These are phyloP conservation scores for Cheilosia impressa DNA, from an alignment of 2,888 invertebrate species.

Conservation along the genomic window DNA sequence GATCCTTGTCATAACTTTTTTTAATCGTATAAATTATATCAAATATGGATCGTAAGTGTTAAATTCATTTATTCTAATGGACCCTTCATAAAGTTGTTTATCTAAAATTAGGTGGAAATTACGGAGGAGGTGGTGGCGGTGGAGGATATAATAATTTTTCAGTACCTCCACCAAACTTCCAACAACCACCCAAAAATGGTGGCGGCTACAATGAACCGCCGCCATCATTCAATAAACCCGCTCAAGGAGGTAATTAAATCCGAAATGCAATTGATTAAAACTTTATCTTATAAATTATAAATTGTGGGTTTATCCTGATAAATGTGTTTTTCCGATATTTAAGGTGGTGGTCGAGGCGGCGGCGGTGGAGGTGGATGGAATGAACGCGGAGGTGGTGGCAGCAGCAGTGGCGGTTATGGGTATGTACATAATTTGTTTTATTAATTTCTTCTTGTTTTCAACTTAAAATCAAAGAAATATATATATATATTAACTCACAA, in stretches of 20 bases:
- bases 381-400: constrained; percentile 79
- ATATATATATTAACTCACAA: constrained; percentile 66
- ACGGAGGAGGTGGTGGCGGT: constrained; percentile 78
- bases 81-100: too few relatives aligned
- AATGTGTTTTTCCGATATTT: constrained; percentile 20
- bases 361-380: constrained; percentile 78
- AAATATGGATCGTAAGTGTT: constrained; percentile 80
- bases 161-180: constrained; percentile 82
- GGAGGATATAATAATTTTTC: constrained; percentile 82
- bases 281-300: constrained; percentile 75
- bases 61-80: too few relatives aligned
- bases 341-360: constrained; percentile 77
- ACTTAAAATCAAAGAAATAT: constrained; percentile 28
- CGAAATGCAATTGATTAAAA: background rate
- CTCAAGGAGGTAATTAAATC: constrained; percentile 78
- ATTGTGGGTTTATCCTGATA: constrained; percentile 80
- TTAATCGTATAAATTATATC: constrained; percentile 13
- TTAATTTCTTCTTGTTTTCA: constrained; percentile 35
- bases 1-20: constrained; percentile 24
- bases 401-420: constrained; percentile 81
- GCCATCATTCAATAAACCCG: constrained; percentile 80
- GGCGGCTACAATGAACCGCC: constrained; percentile 81
- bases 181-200: constrained; percentile 80
- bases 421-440: constrained; percentile 78
- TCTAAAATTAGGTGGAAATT: constrained; percentile 77